Evolutionary conservation across 2,888 invertebrate species (phyloP), one percentile per base, ranked within the genome.

Genomic region (Lasioglossum morio): DNA sequence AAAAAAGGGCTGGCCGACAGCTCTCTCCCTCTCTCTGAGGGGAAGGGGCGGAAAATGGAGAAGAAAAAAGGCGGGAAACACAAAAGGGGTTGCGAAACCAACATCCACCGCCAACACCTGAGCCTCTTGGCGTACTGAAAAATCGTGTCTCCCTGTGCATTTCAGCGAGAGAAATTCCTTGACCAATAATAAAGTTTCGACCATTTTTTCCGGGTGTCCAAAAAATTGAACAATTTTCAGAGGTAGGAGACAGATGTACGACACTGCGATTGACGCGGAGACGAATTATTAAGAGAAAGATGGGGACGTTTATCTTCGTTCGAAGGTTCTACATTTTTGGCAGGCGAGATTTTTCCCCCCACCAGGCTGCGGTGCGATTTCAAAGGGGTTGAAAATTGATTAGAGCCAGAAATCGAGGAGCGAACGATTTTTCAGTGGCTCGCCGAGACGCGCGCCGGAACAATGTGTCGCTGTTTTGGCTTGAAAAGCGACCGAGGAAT

Each of bases 401-500:
- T 74, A 77, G 78, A 84, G 73, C 72, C 73, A 82, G 83, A 46
- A 79, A 83, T 85, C 83, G 75, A 72, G 66, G 43, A 23, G 14
- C 23, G 37, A 14, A 46, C 75, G 77, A 81, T 86, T 84, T 77
- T 72, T 84, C 84, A 77, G 19, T 46, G 57, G 37, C 46, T 74
- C 48, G 40, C n/a, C 74, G 72, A 77, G 27, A 80, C 75, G 75
- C 46, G 84, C 66, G 66, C 66, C 66, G 69, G 73, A 72, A 80
- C 81, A 84, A 86, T 84, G 84, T 81, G 77, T 84, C 84, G 77
- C 70, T 81, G 53, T 81, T 86, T 79, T 72, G 72, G 75, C 70
- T 66, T 60, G 85, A 78, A 84, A 86, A 78, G 66, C 78, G 75
- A 81, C 75, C 78, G 75, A 81, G 78, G 66, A 86, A 81, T 86